Base-by-base conservation (phyloP, 2,113 vertebrate species). In the Psittacula cyanocephala region DNA sequence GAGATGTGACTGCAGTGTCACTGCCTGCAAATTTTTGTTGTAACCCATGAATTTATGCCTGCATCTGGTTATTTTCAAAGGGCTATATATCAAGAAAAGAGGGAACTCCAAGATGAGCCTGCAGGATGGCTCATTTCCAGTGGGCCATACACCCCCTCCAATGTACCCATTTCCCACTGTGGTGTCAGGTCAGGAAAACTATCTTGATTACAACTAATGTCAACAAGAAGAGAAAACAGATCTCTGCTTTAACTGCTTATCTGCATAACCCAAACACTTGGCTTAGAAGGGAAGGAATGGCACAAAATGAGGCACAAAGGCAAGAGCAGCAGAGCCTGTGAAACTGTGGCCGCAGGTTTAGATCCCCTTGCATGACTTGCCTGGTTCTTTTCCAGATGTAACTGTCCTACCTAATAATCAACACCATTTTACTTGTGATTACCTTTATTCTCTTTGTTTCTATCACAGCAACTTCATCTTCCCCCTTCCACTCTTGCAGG, bases 41-140 rank as follows among this genome's bases (percentile, higher is more conserved):
- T 14, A 41, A 31, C 28, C 14, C 6, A 35, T 12, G 13, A 50
- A 50, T 75, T 52, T 41, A 29, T 49, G 43, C 33, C 31, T 52
- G 14, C 1, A 2, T 16, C 13, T 64, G 10, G 4, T 53, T 52
- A 33, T 77, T 70, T 91, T 86, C 37, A 33, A 14, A 53, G 33
- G 25, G 11, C 6, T 92, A 1, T 9, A 7, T 10, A 6, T 49
- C 1, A 1, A 74, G 33, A 62, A 53, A 65, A 81, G 25, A 60
- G 3, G 4, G 5, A 62, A 44, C 13, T 60, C 46, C 2, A 19
- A 43, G 29, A 4, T 2, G 4, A 62, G 6, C 4, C 35, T 39
- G 33, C 19, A 62, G 52, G 57, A 31, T 1, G 0, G 39, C 24
- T 65, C 12, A 12, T 63, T 83, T 46, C 46, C 64, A 47, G 10